Evolutionary conservation across 2,888 invertebrate species (phyloP), one percentile per base, ranked within the genome.

Genomic region (Ypsolopha sequella): DNA sequence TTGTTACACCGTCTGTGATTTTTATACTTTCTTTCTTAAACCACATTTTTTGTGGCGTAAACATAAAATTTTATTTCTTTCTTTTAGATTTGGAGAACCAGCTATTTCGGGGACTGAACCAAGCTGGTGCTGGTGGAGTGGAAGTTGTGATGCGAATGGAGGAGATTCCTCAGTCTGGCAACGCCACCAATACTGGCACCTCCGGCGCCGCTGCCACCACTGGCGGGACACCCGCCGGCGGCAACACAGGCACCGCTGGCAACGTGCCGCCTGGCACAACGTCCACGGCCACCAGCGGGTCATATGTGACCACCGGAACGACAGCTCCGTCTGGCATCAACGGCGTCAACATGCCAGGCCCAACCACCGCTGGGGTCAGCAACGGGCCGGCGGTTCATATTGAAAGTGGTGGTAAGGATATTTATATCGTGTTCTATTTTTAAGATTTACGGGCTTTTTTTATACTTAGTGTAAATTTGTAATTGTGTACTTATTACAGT

Each of bases 91-190:
- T 78, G 54, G 76, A 77, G 58, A 75, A 72, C 62, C 47, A 45
- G 24, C 53, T 77, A 49, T 65, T 80, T 53, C 68, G 73, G 52
- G 66, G 68, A 14, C 56, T 76, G 59, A 66, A 66, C 52, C 74
- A 71, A 53, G 56, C 60, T 8, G 68, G 61, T 24, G 56, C 60
- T 7, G 68, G 61, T 24, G 56, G 70, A 6, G 70, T 79, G 4
- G 80, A 79, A 55, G 73, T 80, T 2, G 70, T 80, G 39, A 76
- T 79, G 76, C 77, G 74, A 50, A 73, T 78, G 76, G 80, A 78
- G 51, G 77, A 79, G 54, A 63, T 77, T 1, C 39, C 33, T 9
- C 9, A 9, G n/a, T n/a, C 9, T 3, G 39, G 10, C 1, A n/a
- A 39, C 39, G 39, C 24, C 6, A 33, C 24, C 1, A 33, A 24